Conservation (phyloP, 1,140 invertebrate genomes). For the Eubasilissa regina region DNA sequence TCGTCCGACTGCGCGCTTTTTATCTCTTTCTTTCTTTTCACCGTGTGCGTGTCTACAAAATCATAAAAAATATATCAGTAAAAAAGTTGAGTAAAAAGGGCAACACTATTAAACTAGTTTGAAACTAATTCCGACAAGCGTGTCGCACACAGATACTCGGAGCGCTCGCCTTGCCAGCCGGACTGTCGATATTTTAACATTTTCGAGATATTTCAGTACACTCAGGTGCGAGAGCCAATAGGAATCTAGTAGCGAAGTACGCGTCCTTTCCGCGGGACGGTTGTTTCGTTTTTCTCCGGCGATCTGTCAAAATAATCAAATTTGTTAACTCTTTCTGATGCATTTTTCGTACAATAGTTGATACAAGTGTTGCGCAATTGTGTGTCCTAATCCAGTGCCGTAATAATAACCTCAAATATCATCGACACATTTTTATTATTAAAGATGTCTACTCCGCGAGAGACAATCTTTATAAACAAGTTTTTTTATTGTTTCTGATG, state of each 20-base stretch:
- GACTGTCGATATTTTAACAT: not conserved
- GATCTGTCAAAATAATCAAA: constrained; percentile 26
- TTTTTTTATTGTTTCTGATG: constrained; percentile 2
- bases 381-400: not conserved
- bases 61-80: not conserved
- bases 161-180: not conserved
- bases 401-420: not conserved
- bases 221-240: constrained; percentile 17
- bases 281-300: not conserved
- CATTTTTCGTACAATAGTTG: constrained; percentile 2
- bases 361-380: constrained; percentile 13
- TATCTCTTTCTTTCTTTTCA: constrained; percentile 33
- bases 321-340: not conserved
- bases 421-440: not conserved
- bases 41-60: constrained; percentile 20
- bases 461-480: constrained; percentile 23
- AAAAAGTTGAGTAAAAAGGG: not conserved
- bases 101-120: not conserved
- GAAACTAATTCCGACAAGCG: not conserved
- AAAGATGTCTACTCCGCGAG: not conserved
- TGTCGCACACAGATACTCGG: not conserved
- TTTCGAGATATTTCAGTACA: not conserved
- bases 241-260: constrained; percentile 4
- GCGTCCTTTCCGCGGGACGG: constrained; percentile 6
- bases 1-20: not conserved